Conservation (phyloP, 1,140 invertebrate species). For the Gonioctena quinquepunctata region DNA sequence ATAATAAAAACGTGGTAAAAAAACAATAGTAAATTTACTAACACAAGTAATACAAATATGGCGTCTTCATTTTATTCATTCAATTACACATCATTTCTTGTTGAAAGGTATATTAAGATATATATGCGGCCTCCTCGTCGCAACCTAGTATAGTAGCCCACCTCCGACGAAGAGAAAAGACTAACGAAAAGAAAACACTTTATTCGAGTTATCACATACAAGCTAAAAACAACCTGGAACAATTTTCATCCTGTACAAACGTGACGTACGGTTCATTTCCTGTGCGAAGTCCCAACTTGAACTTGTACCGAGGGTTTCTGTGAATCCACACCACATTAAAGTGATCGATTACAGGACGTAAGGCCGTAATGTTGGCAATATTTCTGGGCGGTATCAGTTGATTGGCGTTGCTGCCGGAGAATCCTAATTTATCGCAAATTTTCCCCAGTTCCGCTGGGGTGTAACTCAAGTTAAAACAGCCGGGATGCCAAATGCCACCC, state of each 20-base stretch:
- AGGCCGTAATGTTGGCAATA: conserved; percentile 14
- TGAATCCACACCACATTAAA: conserved; percentile 45
- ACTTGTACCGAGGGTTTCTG: conserved; percentile 23
- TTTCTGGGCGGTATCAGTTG: conserved; percentile 20
- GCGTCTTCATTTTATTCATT: too few relatives aligned
- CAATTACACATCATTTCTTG: too few relatives aligned
- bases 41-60: too few relatives aligned
- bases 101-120: too few relatives aligned
- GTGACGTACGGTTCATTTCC: conserved; percentile 44
- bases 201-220: conserved; percentile 30
- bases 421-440: conserved; percentile 57
- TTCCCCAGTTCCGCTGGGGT: conserved; percentile 50
- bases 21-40: too few relatives aligned
- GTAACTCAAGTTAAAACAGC: conserved; percentile 59
- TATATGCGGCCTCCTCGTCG: too few relatives aligned
- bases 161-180: too few relatives aligned
- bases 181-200: too few relatives aligned
- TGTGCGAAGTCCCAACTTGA: conserved; percentile 38
- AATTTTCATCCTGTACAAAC: conserved; percentile 36
- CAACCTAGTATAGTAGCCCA: too few relatives aligned
- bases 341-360: conserved; percentile 36
- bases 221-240: conserved; percentile 44
- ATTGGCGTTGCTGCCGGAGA: conserved; percentile 26
- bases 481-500: conserved; percentile 64
- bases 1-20: too few relatives aligned